Conservation (phyloP, 2,113 vertebrate genomes). For the Pteropus alecto region DNA sequence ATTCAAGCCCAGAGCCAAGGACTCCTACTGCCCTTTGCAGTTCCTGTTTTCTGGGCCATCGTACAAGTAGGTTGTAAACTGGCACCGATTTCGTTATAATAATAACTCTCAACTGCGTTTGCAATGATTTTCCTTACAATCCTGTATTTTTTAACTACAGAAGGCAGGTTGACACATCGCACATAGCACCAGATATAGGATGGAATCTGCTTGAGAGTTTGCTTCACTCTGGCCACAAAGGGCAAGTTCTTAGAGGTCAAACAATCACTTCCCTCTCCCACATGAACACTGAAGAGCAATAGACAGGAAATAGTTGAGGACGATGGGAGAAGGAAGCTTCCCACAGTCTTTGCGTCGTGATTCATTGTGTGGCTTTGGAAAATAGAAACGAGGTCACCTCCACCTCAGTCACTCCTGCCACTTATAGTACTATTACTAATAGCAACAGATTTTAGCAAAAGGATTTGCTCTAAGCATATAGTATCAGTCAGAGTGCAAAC, state of each 20-base stretch:
- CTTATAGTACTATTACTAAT: not conserved
- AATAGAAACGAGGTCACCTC: not conserved
- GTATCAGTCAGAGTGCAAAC: too few relatives aligned
- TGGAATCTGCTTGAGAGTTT: not conserved
- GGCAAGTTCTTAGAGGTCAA: not conserved
- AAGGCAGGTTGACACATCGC: not conserved
- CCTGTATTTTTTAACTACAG: not conserved
- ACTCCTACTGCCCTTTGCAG: not conserved
- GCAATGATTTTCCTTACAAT: not conserved
- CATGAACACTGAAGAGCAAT: not conserved
- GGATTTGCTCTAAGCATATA: too few relatives aligned
- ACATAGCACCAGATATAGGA: not conserved
- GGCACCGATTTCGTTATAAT: not conserved
- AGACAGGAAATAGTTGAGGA: not conserved
- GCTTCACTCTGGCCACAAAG: not conserved
- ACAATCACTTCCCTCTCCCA: not conserved
- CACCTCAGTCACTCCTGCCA: not conserved
- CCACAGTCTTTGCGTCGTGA: not conserved
- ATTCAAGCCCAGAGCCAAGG: not conserved
- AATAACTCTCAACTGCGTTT: not conserved
- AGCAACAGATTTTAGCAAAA: too few relatives aligned
- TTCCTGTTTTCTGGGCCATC: not conserved
- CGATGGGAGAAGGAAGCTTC: accelerated
- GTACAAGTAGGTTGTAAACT: not conserved
- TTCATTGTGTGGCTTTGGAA: not conserved